Evolutionary conservation across 2,113 vertebrate species (phyloP).

Genomic region (Labrus mixtus): DNA sequence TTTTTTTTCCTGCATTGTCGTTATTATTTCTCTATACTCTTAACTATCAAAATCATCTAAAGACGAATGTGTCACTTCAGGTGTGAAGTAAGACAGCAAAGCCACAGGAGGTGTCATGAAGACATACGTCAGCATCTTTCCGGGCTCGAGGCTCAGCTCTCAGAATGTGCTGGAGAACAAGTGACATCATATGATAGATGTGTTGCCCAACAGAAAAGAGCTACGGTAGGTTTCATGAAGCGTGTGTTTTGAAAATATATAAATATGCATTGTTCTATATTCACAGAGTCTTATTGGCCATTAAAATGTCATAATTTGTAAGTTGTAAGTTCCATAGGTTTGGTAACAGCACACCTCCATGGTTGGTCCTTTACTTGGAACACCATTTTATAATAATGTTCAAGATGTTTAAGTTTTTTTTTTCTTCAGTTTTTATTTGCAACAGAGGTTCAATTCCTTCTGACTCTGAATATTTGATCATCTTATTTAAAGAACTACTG

Average conservation of each 20-base stretch:
- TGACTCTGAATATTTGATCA: no score
- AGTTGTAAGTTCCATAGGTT: no score
- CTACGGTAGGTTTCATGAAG: slow-evolving; percentile 78
- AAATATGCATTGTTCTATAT: background rate
- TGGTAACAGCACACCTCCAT: no score
- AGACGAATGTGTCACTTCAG: slow-evolving; percentile 68
- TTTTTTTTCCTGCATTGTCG: background rate
- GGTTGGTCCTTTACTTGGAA: no score
- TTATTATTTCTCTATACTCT: background rate
- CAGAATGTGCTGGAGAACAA: slow-evolving; percentile 67
- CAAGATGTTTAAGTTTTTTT: no score
- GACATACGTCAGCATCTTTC: slow-evolving; percentile 80
- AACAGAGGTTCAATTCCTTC: no score
- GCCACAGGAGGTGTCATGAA: slow-evolving; percentile 80
- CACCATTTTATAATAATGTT: no score
- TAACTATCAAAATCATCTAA: no score
- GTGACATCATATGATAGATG: slow-evolving; percentile 88
- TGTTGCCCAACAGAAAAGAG: slow-evolving; percentile 81
- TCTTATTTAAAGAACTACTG: no score
- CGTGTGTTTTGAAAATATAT: background rate
- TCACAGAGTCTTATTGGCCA: background rate
- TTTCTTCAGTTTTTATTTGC: no score
- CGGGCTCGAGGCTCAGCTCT: slow-evolving; percentile 80
- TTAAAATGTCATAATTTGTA: no score
- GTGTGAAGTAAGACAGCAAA: slow-evolving; percentile 80